These are phyloP conservation scores for Gadus chalcogrammus DNA, from an alignment of 2,113 vertebrate species.

Conservation along the genomic window DNA sequence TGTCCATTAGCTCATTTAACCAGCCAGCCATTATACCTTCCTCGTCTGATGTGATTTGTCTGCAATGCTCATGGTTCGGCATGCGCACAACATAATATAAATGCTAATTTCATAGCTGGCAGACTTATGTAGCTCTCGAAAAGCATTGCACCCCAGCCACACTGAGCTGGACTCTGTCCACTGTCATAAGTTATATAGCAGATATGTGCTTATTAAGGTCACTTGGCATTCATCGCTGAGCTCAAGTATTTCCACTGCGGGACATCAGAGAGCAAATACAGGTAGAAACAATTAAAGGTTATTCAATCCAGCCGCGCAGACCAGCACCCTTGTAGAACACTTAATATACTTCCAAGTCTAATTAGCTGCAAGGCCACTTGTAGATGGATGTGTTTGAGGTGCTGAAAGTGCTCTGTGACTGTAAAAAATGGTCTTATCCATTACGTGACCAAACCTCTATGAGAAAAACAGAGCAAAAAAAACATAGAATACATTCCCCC, in stretches of 20 bases:
- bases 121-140: slow-evolving; percentile 29
- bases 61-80: slow-evolving; percentile 26
- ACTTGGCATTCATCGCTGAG: slow-evolving; percentile 24
- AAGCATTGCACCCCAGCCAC: slow-evolving; percentile 21
- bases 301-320: no score
- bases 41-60: slow-evolving; percentile 17
- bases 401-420: slow-evolving; percentile 23
- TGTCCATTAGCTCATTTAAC: slow-evolving; percentile 51
- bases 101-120: slow-evolving; percentile 59
- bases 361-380: slow-evolving; percentile 16
- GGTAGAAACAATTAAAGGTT: no score
- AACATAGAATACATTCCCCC: slow-evolving; percentile 7
- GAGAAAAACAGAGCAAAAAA: no score
- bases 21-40: slow-evolving; percentile 33
- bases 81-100: slow-evolving; percentile 52
- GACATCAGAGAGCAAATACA: not conserved
- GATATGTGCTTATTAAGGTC: slow-evolving; percentile 2
- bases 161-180: slow-evolving; percentile 15
- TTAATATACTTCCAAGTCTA: slow-evolving; percentile 27
- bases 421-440: slow-evolving; percentile 22
- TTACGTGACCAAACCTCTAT: slow-evolving; percentile 19
- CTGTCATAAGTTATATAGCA: slow-evolving; percentile 23
- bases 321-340: not conserved
- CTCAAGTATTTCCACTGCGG: slow-evolving; percentile 16
- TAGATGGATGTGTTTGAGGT: slow-evolving; percentile 42